Evolutionary conservation across 2,888 invertebrate genomes (phyloP), one percentile per base, ranked within the genome.

Genomic region (Polyommatus iphigenia): DNA sequence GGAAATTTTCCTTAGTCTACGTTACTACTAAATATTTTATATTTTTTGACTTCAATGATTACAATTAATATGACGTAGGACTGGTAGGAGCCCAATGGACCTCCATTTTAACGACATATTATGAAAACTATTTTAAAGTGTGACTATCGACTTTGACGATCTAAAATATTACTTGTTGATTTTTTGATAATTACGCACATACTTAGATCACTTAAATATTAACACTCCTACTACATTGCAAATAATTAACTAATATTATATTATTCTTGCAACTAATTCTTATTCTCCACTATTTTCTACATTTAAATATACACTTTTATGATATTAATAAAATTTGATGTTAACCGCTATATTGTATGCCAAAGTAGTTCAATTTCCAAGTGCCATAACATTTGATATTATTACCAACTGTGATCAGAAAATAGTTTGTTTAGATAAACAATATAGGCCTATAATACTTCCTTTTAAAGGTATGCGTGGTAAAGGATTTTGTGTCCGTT

Each of bases 321-420:
- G 41, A 41, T 72, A 72, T 67, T 15, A 29, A 67, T 67, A 46
- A 7, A 67, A 18, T 67, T 67, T 67, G 13, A 67, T 67, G 67
- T 32, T 29, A 29, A 32, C 67, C 32, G 67, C 29, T 29, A 29
- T 29, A 8, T n/a, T n/a, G 72, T 41, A 72, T 41, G 72, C 72
- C 72, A 72, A 72, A 72, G 72, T 72, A 24, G 13, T 36, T 72
- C n/a, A n/a, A 72, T 4, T 72, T 72, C 72, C 4, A 72, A 72
- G 72, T 72, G 72, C 72, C 72, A 72, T 72, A 72, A 72, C 41
- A 20, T 72, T 72, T 72, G 41, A 36, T 41, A 72, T 41, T 41
- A 32, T 67, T 67, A 67, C 67, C 29, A 29, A 67, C 67, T 67
- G 62, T 67, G 67, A 67, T 32, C 15, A 67, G 67, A 18, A 29